A percentile compares a stretch with the other conserved stretches of the same genome.
phyloP scores from a whole-genome alignment of 2,113 vertebrate genomes.

The Trogon melanurus region DNA sequence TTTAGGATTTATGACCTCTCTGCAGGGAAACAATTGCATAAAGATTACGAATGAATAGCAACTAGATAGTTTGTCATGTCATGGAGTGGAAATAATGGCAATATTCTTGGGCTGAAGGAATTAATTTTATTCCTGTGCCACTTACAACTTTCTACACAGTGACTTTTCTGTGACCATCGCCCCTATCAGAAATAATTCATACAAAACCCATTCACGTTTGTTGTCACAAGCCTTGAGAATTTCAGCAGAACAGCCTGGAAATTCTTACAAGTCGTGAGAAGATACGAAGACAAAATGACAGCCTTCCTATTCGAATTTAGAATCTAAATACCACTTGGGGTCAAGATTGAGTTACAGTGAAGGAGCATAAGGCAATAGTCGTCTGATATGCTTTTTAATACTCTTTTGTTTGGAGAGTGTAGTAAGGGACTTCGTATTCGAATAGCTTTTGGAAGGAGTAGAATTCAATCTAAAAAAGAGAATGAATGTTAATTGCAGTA shows the following conservation, averaged over 20 bases:
- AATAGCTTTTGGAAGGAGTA: not conserved
- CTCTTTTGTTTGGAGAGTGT: not conserved
- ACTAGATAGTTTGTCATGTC: not conserved
- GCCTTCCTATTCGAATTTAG: not conserved
- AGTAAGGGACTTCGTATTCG: not conserved
- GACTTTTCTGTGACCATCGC: not conserved
- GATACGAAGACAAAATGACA: not conserved
- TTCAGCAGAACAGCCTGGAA: not conserved
- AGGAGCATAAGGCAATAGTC: not conserved
- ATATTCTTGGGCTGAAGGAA: not conserved
- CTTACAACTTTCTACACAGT: no score
- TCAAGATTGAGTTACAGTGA: not conserved
- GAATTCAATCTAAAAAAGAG: not conserved
- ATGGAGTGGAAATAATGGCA: not conserved
- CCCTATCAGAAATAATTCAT: not conserved
- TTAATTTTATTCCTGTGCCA: not conserved
- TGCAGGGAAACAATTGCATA: not conserved
- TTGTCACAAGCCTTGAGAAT: not conserved
- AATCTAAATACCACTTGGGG: not conserved
- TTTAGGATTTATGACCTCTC: not conserved
- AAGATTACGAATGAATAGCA: not conserved
- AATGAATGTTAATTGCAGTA: conserved; percentile 15
- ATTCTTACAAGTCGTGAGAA: not conserved
- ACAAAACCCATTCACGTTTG: accelerated
- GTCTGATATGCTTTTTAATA: not conserved